Evolutionary conservation across 2,113 vertebrate species (phyloP), one percentile per base, ranked within the genome.

Genomic region (Falco punctatus): DNA sequence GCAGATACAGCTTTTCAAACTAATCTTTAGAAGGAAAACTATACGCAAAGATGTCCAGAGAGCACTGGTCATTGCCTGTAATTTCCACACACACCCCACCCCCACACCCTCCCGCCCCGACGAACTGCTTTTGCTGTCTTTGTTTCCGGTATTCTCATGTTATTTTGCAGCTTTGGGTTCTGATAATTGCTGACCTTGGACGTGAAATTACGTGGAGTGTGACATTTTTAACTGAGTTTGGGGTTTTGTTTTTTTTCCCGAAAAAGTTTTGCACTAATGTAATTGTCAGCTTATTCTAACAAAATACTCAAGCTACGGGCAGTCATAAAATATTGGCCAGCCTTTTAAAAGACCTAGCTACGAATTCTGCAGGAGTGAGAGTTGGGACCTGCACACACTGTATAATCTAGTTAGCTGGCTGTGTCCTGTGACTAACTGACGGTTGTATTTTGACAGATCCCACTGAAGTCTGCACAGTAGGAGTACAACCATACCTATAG

Each of bases 401-500:
- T 94, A 95, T 96, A 98, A 97, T 96, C 96, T 96, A 96, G 97
- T 97, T 97, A 98, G 94, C 97, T 98, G 97, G 97, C 98, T 98
- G 97, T 97, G 98, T 97, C 95, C 98, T 98, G 96, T 98, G 96
- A 98, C 98, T 98, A 96, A 98, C 97, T 97, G 98, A 98, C 92
- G 97, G 98, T 98, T 98, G 89, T 98, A 97, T 98, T 98, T 98
- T 98, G 98, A 98, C 98, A 98, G 98, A 98, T 98, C 96, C 98
- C 95, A 96, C 98, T 97, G 98, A 98, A 95, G 98, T 98, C 96
- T 98, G 98, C 98, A 96, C 98, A 96, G 98, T 98, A 98, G 98
- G 98, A 98, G 96, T 98, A 96, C 98, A 98, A 98, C 98, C 98
- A 97, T 99, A 99, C 98, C 98, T 99, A 98, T 98, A 98, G 98